phyloP scores from a whole-genome alignment of 2,888 invertebrate genomes.

The Hydropsyche betteni region DNA sequence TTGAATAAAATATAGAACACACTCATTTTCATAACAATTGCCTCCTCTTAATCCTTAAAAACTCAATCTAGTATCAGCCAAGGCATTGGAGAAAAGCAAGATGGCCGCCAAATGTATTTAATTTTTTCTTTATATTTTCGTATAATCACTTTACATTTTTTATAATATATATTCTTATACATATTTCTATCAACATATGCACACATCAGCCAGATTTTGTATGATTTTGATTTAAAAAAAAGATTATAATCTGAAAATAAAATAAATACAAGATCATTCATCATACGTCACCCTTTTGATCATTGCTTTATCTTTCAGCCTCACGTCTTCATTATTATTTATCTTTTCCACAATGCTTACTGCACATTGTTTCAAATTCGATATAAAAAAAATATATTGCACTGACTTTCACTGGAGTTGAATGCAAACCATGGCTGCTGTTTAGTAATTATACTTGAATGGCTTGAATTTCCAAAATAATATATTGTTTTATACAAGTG shows the following conservation, averaged over 20 bases:
- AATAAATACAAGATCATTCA: not conserved
- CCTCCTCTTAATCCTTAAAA: not conserved
- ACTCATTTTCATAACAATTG: no score
- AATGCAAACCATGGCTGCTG: constrained; percentile 22
- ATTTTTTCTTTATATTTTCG: no score
- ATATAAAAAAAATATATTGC: constrained; percentile 15
- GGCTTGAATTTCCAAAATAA: not conserved
- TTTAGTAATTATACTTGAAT: not conserved
- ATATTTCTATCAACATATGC: constrained; percentile 10
- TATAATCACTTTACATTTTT: no score
- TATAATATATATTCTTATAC: no score
- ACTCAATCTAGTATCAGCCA: not conserved
- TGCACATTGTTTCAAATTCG: constrained; percentile 8
- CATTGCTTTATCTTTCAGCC: constrained; percentile 5
- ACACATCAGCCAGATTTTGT: constrained; percentile 21
- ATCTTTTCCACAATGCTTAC: not conserved
- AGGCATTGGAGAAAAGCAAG: constrained; percentile 35
- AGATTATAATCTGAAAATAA: constrained; percentile 8
- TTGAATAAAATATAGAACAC: no score
- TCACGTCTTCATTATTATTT: constrained; percentile 4
- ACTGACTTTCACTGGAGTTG: not conserved
- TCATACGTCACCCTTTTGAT: constrained; percentile 1
- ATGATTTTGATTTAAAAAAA: not conserved
- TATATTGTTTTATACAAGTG: no score
- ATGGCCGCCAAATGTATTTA: constrained; percentile 14